These are phyloP conservation scores for Oncopeltus fasciatus DNA, from an alignment of 1,140 invertebrate species.

Conservation along the genomic window DNA sequence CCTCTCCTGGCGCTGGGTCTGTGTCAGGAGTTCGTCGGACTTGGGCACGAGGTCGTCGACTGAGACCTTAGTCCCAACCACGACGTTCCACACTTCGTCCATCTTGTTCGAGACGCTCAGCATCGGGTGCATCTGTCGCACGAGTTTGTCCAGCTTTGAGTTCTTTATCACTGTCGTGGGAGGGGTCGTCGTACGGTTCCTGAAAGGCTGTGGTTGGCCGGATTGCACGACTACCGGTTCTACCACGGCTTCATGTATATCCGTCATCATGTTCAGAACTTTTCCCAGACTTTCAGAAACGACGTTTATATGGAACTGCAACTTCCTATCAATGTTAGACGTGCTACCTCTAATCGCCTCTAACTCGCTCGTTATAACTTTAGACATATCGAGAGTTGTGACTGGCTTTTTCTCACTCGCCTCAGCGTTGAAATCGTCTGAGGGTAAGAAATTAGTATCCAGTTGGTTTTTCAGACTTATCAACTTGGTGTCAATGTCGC, in stretches of 20 bases:
- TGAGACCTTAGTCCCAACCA: constrained; percentile 70
- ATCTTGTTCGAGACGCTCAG: constrained; percentile 67
- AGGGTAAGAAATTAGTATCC: constrained; percentile 61
- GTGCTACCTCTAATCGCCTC: constrained; percentile 56
- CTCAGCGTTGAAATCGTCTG: constrained; percentile 66
- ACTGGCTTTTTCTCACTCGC: constrained; percentile 71
- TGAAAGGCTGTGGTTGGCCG: constrained; percentile 26
- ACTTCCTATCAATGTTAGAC: constrained; percentile 61
- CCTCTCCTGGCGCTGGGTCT: constrained; percentile 70
- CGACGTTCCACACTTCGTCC: constrained; percentile 78
- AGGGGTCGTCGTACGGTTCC: constrained; percentile 30
- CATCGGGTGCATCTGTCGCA: constrained; percentile 64
- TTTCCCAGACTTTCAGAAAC: constrained; percentile 65
- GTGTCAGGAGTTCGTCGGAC: constrained; percentile 67
- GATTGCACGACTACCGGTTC: constrained; percentile 31
- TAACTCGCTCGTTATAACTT: constrained; percentile 59
- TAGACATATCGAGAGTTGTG: constrained; percentile 55
- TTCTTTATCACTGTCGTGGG: constrained; percentile 37
- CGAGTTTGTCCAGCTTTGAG: constrained; percentile 61
- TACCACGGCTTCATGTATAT: constrained; percentile 64
- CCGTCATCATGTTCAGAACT: constrained; percentile 56
- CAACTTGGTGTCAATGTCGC: constrained; percentile 62
- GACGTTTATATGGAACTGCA: constrained; percentile 70
- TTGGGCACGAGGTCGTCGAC: constrained; percentile 71
- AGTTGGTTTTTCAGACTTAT: constrained; percentile 63